These are phyloP conservation scores for Megaceryle maxima DNA, from an alignment of 2,113 vertebrate genomes.

Conservation along the genomic window DNA sequence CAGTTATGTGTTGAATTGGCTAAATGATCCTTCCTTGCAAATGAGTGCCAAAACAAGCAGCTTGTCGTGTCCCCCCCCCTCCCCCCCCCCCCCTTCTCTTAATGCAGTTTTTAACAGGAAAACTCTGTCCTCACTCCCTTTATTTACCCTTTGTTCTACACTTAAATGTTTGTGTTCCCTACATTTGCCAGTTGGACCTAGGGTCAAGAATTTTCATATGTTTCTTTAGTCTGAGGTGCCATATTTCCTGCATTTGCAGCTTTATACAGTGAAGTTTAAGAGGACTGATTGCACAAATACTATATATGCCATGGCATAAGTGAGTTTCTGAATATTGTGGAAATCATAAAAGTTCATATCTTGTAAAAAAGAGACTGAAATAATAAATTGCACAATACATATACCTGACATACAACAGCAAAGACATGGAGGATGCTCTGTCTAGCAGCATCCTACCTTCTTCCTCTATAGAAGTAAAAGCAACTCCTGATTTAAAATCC, in stretches of 20 bases:
- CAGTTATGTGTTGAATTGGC: not conserved
- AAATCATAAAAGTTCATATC: not conserved
- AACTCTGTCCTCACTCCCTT: not conserved
- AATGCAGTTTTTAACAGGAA: not conserved
- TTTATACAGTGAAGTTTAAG: not conserved
- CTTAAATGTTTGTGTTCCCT: not conserved
- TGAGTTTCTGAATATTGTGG: not conserved
- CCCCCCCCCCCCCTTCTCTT: accelerated
- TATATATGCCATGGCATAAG: not conserved
- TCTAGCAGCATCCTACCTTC: not conserved
- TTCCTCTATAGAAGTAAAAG: not conserved
- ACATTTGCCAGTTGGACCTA: not conserved
- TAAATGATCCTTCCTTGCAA: not conserved
- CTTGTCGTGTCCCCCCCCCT: too few species aligned
- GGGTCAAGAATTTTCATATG: not conserved
- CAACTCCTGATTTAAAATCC: not conserved
- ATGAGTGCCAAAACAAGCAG: not conserved
- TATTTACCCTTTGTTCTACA: not conserved
- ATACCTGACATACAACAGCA: not conserved
- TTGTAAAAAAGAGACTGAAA: not conserved
- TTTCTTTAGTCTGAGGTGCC: not conserved
- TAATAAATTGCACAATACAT: not conserved
- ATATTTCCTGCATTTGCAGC: not conserved
- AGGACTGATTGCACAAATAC: not conserved
- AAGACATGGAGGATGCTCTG: not conserved